A percentile compares a stretch with the other conserved stretches of the same genome.
These are phyloP conservation scores for Drosophila insularis DNA, from an alignment of 1,140 invertebrate genomes.

Conservation along the genomic window DNA sequence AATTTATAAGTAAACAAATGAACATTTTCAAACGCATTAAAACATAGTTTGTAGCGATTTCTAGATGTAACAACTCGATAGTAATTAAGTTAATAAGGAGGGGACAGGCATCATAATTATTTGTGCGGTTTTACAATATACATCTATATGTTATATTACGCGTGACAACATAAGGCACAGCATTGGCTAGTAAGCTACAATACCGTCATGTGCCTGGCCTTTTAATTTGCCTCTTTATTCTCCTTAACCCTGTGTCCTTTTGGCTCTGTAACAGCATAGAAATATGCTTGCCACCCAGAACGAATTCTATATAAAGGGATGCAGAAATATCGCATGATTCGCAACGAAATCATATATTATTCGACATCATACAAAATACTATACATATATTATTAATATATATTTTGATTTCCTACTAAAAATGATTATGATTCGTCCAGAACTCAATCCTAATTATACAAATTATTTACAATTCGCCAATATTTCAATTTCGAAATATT, in stretches of 20 bases:
- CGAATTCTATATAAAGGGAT: neutral
- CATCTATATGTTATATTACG: conserved; percentile 13
- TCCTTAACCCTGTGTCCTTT: conserved; percentile 22
- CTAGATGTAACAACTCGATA: conserved; percentile 37
- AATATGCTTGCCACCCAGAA: neutral
- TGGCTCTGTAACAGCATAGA: conserved; percentile 16
- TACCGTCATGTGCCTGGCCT: conserved; percentile 42
- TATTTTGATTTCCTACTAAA: neutral
- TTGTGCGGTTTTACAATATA: conserved; percentile 8
- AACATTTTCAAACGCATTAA: conserved; percentile 55
- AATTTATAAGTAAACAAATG: conserved; percentile 68
- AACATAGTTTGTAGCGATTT: conserved; percentile 54
- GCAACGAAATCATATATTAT: neutral
- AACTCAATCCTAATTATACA: too few relatives aligned
- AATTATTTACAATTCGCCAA: neutral
- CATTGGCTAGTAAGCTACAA: conserved; percentile 8
- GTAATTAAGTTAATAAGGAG: conserved; percentile 28
- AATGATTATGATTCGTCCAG: too few relatives aligned
- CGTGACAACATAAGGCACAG: conserved; percentile 30
- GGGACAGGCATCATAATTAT: conserved; percentile 12
- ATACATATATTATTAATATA: neutral
- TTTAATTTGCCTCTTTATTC: conserved; percentile 13
- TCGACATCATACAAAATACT: neutral
- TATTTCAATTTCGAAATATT: neutral
- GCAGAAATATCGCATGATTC: neutral